These are phyloP conservation scores for Zaprionus gabonicus DNA, from an alignment of 1,140 invertebrate species.

Conservation along the genomic window DNA sequence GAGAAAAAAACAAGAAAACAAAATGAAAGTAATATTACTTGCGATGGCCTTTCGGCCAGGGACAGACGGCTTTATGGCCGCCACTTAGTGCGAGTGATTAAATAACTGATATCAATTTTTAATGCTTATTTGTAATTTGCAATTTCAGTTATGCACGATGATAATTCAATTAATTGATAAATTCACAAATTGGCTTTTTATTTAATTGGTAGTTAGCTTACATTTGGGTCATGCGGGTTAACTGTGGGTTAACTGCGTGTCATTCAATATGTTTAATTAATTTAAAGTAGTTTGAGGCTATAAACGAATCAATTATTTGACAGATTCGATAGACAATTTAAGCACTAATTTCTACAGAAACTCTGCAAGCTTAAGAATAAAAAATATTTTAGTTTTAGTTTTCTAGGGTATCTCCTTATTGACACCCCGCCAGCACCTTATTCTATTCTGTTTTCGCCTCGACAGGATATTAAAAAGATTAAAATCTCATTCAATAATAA, in stretches of 20 bases:
- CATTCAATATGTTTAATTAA: background rate
- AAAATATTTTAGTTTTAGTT: background rate
- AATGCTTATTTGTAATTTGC: background rate
- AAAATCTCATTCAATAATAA: constrained; percentile 1
- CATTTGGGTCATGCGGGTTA: background rate
- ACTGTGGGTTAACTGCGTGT: no score
- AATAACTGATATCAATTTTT: constrained; percentile 24
- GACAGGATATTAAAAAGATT: constrained; percentile 3
- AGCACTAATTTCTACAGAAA: no score
- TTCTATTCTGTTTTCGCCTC: background rate
- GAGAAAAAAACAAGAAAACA: background rate
- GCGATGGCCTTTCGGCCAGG: no score
- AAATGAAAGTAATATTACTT: constrained; percentile 24
- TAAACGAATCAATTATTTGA: background rate
- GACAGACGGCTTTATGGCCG: constrained; percentile 8
- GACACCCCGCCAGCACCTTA: background rate
- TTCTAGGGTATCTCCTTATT: background rate
- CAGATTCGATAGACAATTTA: background rate
- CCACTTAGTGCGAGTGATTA: constrained; percentile 29
- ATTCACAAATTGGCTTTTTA: background rate
- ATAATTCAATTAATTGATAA: background rate
- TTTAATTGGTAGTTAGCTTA: background rate
- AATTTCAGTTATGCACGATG: background rate
- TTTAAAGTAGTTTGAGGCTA: background rate
- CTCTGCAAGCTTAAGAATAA: no score